Conservation (phyloP, 1,140 invertebrate genomes). For the Dendroctonus ponderosae region DNA sequence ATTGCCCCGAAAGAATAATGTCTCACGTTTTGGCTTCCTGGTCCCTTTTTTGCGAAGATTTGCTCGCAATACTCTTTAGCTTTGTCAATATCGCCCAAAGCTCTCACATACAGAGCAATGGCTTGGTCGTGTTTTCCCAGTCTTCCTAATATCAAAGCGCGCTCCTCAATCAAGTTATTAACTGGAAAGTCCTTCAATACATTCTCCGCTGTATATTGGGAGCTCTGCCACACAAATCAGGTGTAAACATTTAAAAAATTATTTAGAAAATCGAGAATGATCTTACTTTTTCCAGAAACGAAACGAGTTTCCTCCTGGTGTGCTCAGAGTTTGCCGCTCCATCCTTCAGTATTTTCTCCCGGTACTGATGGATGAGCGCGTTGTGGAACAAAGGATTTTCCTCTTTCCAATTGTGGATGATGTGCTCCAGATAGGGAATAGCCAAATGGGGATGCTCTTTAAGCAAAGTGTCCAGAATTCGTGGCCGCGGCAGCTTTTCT, state of each 20-base stretch:
- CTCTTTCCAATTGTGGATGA: slow-evolving; percentile 88
- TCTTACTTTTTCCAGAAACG: slow-evolving; percentile 71
- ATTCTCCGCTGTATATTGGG: slow-evolving; percentile 82
- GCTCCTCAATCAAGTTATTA: slow-evolving; percentile 84
- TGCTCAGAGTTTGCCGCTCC: slow-evolving; percentile 61
- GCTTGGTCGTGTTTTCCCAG: slow-evolving; percentile 91
- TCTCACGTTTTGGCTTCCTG: slow-evolving; percentile 40
- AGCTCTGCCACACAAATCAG: slow-evolving; percentile 54
- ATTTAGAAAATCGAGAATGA: not conserved
- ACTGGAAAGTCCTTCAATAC: slow-evolving; percentile 85
- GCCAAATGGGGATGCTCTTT: slow-evolving; percentile 77
- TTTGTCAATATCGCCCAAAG: slow-evolving; percentile 74
- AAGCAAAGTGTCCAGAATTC: slow-evolving; percentile 85
- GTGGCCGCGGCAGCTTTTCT: slow-evolving; percentile 81
- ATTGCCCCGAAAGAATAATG: not conserved
- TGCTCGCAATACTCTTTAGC: slow-evolving; percentile 85
- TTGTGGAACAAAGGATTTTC: slow-evolving; percentile 86
- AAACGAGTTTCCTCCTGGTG: slow-evolving; percentile 72
- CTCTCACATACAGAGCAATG: slow-evolving; percentile 84
- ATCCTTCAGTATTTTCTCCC: slow-evolving; percentile 62
- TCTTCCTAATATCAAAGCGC: slow-evolving; percentile 87
- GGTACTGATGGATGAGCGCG: slow-evolving; percentile 81
- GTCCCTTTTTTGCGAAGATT: slow-evolving; percentile 53
- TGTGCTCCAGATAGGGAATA: slow-evolving; percentile 92
- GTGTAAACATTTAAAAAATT: not conserved